Base-by-base conservation (phyloP, 2,888 invertebrate genomes). In the Thereva nobilitata region DNA sequence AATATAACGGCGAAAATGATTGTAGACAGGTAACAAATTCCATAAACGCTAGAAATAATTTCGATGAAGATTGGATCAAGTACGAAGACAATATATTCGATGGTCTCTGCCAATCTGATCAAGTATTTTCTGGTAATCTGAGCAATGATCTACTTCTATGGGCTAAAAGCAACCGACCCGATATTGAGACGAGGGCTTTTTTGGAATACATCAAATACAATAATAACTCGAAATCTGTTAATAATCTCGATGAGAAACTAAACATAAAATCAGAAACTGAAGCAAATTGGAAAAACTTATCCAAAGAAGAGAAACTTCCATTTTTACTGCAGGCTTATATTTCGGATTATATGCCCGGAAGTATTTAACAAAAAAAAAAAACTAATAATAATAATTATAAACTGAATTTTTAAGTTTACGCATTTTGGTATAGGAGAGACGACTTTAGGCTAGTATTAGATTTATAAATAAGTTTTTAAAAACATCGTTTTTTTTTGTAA, bases 241-340 rank as follows among this genome's bases (percentile, higher is more conserved):
- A 23, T 41, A 9, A 34, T n/a, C 2, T 12, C 8, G 42, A 40
- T 42, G 37, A 23, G 3, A 49, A 41, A 8, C 6, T 40, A 4
- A 4, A 23, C 23, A 23, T 41, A 38, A 53, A 35, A 3, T 23
- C 23, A n/a, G 57, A 64, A 53, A 55, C 63, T 56, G 44, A 40
- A 56, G 50, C 42, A 9, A 67, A 67, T 40, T 69, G 69, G 69
- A 23, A 69, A 12, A 44, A 35, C n/a, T 61, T 69, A 23, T 55
- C 69, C 4, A 54, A 67, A 67, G 42, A 69, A 38, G 69, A 69
- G 54, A 64, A 61, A 41, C 61, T 69, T 52, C 69, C 69, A 34
- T 69, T 69, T 65, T 54, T 69, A 37, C 42, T 69, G n/a, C 67
- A 69, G 10, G 69, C 69, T 4, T 69, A 69, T 12, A 69, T 69